Evolutionary conservation across 2,113 vertebrate genomes (phyloP).

Genomic region (Nipponia nippon): DNA sequence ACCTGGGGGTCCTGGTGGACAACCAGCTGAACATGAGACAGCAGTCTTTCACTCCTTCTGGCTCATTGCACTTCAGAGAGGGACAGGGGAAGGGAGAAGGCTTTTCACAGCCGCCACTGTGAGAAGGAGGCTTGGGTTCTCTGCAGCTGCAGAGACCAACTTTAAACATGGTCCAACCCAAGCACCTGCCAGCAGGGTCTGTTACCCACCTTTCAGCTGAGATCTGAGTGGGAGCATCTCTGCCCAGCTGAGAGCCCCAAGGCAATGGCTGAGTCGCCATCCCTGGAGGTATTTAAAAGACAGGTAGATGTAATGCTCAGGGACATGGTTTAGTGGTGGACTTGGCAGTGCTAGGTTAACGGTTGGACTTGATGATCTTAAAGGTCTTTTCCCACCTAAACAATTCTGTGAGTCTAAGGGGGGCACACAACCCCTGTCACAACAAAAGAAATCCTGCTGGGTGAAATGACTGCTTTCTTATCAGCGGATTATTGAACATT

Average conservation of each 20-base stretch:
- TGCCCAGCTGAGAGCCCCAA: background rate
- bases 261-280: background rate
- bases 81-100: background rate
- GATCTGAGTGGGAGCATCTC: background rate
- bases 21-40: background rate
- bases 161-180: background rate
- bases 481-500: background rate
- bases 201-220: background rate
- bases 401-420: background rate
- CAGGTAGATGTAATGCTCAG: too few relatives aligned
- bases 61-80: background rate
- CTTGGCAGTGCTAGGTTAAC: too few relatives aligned
- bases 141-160: background rate
- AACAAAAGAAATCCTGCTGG: too few relatives aligned
- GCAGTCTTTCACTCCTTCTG: background rate
- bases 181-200: background rate
- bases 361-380: too few relatives aligned
- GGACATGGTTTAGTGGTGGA: too few relatives aligned
- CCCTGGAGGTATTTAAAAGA: too few relatives aligned
- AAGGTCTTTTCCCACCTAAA: too few relatives aligned
- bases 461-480: background rate
- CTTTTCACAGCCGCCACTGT: background rate
- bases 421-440: too few relatives aligned
- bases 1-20: too few relatives aligned
- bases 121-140: background rate